A percentile compares a stretch with the other conserved stretches of the same genome.
Evolutionary conservation across 1,140 invertebrate genomes (phyloP).

Genomic region (Lycorma delicatula): DNA sequence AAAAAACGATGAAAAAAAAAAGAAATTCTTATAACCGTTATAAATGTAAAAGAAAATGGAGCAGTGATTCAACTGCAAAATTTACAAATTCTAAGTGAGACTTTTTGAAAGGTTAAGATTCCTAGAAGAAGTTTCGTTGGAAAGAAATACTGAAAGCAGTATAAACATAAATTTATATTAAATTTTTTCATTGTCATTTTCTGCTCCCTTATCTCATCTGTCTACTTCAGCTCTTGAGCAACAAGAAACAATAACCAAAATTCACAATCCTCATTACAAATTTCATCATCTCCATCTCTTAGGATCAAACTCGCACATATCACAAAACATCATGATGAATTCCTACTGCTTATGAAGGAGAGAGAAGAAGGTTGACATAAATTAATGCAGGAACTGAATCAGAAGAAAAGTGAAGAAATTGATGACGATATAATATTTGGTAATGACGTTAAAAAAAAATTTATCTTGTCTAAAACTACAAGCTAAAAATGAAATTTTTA

Average conservation of each 20-base stretch:
- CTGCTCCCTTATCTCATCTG: no score
- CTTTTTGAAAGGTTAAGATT: neutral
- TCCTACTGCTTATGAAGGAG: neutral
- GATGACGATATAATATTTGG: no score
- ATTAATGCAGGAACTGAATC: neutral
- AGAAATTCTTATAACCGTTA: conserved; percentile 1
- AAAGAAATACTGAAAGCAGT: neutral
- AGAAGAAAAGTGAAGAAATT: no score
- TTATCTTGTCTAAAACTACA: no score
- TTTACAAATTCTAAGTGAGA: neutral
- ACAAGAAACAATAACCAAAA: neutral
- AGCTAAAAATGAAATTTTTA: no score
- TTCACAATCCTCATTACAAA: neutral
- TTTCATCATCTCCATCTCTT: neutral
- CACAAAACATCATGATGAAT: neutral
- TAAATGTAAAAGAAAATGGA: conserved; percentile 2
- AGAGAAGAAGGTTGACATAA: neutral
- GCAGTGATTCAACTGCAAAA: neutral
- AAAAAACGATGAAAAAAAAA: conserved; percentile 5
- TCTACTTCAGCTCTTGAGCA: no score
- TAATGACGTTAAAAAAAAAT: no score
- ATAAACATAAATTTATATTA: neutral
- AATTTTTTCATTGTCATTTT: neutral
- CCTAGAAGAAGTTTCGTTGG: neutral
- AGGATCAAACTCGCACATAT: neutral